Evolutionary conservation across 1,140 invertebrate species (phyloP).

Genomic region (Agrilus planipennis): DNA sequence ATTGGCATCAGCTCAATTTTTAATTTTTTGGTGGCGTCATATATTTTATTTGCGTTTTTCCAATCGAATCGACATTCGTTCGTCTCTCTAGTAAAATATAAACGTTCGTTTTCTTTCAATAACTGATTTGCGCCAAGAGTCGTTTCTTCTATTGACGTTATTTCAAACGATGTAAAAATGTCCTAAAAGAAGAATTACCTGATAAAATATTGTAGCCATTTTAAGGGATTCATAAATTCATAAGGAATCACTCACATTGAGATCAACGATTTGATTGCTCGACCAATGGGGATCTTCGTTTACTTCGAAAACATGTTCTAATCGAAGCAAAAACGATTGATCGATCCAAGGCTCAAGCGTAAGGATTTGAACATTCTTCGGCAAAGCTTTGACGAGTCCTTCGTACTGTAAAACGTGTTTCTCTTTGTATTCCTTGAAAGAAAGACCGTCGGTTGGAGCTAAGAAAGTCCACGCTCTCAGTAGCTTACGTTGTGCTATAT

Average conservation of each 20-base stretch:
- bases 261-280: slow-evolving; percentile 41
- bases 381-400: slow-evolving; percentile 40
- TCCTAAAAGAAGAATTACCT: too few species aligned
- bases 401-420: slow-evolving; percentile 25
- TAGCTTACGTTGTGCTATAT: slow-evolving; percentile 30
- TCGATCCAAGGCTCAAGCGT: slow-evolving; percentile 76
- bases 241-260: too few species aligned
- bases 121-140: slow-evolving; percentile 9
- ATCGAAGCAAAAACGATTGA: slow-evolving; percentile 55
- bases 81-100: too few species aligned
- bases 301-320: slow-evolving; percentile 80
- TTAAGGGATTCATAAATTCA: too few species aligned
- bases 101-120: slow-evolving; percentile 1
- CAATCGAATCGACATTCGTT: too few species aligned
- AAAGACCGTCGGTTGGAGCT: slow-evolving; percentile 27
- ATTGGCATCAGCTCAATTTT: slow-evolving; percentile 11
- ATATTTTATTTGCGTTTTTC: background rate
- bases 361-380: slow-evolving; percentile 72
- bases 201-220: too few species aligned
- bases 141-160: slow-evolving; percentile 9
- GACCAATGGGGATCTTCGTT: slow-evolving; percentile 50
- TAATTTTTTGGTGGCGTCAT: slow-evolving; percentile 2
- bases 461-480: slow-evolving; percentile 39
- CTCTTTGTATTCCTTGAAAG: slow-evolving; percentile 34
- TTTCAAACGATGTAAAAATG: slow-evolving; percentile 8